phyloP scores from a whole-genome alignment of 2,113 vertebrate species.

The Thamnaconus septentrionalis region DNA sequence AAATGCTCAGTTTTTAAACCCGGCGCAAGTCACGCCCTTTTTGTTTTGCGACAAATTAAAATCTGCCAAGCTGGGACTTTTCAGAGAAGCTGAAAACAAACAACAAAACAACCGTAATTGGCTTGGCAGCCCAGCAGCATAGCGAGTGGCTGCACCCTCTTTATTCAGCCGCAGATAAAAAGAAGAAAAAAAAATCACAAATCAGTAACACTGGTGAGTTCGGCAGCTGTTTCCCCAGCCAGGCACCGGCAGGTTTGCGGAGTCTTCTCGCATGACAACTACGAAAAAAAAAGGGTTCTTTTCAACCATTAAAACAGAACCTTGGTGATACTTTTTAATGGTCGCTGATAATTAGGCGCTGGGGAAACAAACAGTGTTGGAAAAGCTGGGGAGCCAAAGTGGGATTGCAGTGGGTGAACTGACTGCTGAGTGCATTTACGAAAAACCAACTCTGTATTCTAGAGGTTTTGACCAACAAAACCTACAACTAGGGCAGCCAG shows the following conservation, averaged over 20 bases:
- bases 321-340: not conserved
- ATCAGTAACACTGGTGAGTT: constrained; percentile 59
- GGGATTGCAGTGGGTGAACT: too few relatives aligned
- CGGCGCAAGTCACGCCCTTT: too few relatives aligned
- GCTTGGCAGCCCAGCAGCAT: constrained; percentile 43
- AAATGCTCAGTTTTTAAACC: too few relatives aligned
- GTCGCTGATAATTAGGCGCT: too few relatives aligned
- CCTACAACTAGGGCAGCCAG: too few relatives aligned
- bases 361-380: too few relatives aligned
- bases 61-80: too few relatives aligned
- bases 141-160: constrained; percentile 37
- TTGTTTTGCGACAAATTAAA: too few relatives aligned
- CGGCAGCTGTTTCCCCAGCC: constrained; percentile 46
- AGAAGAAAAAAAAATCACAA: constrained; percentile 39
- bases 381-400: too few relatives aligned
- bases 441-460: too few relatives aligned
- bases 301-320: constrained; percentile 19
- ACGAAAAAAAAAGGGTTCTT: constrained; percentile 38
- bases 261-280: constrained; percentile 66
- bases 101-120: constrained; percentile 25
- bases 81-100: not conserved
- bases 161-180: constrained; percentile 31
- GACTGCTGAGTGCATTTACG: too few relatives aligned
- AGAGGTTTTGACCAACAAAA: too few relatives aligned
- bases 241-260: constrained; percentile 51